These are phyloP conservation scores for Trachurus trachurus DNA, from an alignment of 2,797 vertebrate species.

Conservation along the genomic window DNA sequence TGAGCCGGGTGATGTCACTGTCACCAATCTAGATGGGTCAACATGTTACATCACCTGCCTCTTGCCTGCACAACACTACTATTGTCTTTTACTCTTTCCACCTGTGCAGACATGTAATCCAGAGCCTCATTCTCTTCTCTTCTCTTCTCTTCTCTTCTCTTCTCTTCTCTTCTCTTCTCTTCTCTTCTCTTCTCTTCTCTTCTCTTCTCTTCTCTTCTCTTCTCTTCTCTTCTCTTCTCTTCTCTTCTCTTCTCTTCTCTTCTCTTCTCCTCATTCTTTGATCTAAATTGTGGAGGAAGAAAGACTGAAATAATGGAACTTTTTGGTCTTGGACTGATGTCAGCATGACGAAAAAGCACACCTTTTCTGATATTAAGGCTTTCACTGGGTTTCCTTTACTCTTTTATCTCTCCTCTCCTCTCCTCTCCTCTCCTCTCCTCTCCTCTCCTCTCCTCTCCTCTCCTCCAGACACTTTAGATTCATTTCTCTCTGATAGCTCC, in stretches of 20 bases:
- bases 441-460: neutral
- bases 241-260: neutral
- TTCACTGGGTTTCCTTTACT: slow-evolving; percentile 17
- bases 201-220: neutral
- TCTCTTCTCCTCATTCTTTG: slow-evolving; percentile 24
- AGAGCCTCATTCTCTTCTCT: neutral
- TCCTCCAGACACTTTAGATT: slow-evolving; percentile 39
- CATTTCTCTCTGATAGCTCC: slow-evolving; percentile 63
- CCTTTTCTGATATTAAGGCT: slow-evolving; percentile 39
- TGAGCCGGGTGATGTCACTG: slow-evolving; percentile 59
- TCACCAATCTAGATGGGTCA: slow-evolving; percentile 57
- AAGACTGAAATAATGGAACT: slow-evolving; percentile 30
- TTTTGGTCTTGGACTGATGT: slow-evolving; percentile 42
- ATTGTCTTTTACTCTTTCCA: slow-evolving; percentile 9
- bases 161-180: slow-evolving; percentile 1
- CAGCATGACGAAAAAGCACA: slow-evolving; percentile 34
- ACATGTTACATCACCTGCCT: slow-evolving; percentile 41
- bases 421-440: neutral
- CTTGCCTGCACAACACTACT: neutral
- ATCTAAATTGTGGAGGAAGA: slow-evolving; percentile 41
- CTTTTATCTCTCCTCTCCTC: slow-evolving; percentile 5
- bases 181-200: neutral
- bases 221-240: neutral
- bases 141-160: neutral
- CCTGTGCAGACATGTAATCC: slow-evolving; percentile 21